Percentiles rank a stretch among this genome's conserved stretches.
phyloP scores from a whole-genome alignment of 2,888 invertebrate species.

The Pterostichus madidus region DNA sequence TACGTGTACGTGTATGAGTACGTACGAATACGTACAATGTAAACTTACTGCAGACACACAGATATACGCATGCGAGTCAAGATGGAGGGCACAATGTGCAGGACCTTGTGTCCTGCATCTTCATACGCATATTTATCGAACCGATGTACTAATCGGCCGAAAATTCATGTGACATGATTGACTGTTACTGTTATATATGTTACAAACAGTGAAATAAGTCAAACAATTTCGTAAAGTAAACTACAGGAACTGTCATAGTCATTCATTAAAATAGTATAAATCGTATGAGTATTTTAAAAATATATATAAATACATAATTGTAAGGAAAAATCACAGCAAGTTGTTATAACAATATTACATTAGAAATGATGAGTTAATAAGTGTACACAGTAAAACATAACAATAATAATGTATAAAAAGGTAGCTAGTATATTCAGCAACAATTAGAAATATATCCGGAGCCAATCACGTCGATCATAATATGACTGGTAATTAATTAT shows the following conservation, averaged over 20 bases:
- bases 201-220: conserved; percentile 52
- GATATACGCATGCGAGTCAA: conserved; percentile 17
- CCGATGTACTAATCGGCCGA: conserved; percentile 37
- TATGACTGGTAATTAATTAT: conserved; percentile 52
- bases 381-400: conserved; percentile 55
- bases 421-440: conserved; percentile 51
- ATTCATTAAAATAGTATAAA: conserved; percentile 49
- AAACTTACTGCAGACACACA: conserved; percentile 55
- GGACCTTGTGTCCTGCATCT: conserved; percentile 2
- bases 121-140: neutral
- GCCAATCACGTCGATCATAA: conserved; percentile 56
- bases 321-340: conserved; percentile 59
- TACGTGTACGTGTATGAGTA: conserved; percentile 36
- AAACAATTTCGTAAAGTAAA: conserved; percentile 57
- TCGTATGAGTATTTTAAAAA: conserved; percentile 56
- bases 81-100: conserved; percentile 19
- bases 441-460: conserved; percentile 59
- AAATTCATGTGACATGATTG: conserved; percentile 46
- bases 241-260: conserved; percentile 63
- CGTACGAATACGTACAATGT: conserved; percentile 50
- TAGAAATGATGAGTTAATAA: conserved; percentile 49
- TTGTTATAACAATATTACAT: conserved; percentile 62
- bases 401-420: conserved; percentile 55
- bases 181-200: conserved; percentile 39
- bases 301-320: conserved; percentile 62